Evolutionary conservation across 2,888 invertebrate species (phyloP), one percentile per base, ranked within the genome.

Genomic region (Lagria hirta): DNA sequence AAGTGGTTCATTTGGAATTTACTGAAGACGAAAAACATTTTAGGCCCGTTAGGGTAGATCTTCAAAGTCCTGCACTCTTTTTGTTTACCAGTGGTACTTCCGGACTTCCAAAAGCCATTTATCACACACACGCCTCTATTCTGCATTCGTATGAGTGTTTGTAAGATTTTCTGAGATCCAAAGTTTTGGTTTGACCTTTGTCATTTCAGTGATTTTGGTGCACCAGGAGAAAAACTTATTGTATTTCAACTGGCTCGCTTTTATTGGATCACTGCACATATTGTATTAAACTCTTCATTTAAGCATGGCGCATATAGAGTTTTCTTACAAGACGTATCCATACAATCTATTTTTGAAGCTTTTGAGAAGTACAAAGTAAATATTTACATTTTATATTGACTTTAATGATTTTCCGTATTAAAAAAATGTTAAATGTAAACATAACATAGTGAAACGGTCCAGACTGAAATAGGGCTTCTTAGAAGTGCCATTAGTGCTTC

Each of bases 181-280:
- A 22, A 22, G 7, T 22, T 7, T 22, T 21, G 4, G 11, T n/a
- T 8, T 34, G 5, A n/a, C n/a, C 4, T 11, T 23, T 23, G 22
- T 8, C 27, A 14, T 18, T 17, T 12, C 27, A 41, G 33, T 10
- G 8, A 34, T n/a, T n/a, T n/a, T n/a, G n/a, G 3, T 14, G 10
- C 16, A 3, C 20, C 10, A 22, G 2, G 7, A 10, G 26, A 17
- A 5, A 14, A 8, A 7, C 22, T 28, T 7, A 24, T 32, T 3
- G 20, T 23, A 4, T 16, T 55, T 3, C 29, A 40, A 16, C 61
- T 54, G 32, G 54, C 56, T 3, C 51, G 55, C 1, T 48, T 60
- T 3, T 64, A 60, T 28, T 67, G 66, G 66, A 55, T 64, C 27
- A 59, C 65, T 2, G 57, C 54, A 2, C 20, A 48, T 5, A 3